Conservation (phyloP, 2,113 vertebrate species). For the Aviceda subcristata region DNA sequence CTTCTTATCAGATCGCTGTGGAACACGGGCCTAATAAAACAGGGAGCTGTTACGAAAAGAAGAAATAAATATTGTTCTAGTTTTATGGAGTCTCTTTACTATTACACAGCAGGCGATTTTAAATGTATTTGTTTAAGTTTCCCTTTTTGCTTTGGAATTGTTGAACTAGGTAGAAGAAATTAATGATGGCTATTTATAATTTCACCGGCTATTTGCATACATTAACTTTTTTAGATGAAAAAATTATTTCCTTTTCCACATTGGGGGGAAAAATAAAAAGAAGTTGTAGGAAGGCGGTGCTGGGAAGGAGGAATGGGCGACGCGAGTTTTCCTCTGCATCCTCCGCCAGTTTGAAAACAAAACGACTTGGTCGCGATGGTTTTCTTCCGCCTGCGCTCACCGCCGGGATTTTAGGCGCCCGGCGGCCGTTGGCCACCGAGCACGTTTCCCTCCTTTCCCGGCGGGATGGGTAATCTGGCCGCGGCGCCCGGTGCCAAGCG, state of each 20-base stretch:
- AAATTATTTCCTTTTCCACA: neutral
- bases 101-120: constrained; percentile 24
- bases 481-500: neutral
- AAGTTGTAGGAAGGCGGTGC: neutral
- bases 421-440: neutral
- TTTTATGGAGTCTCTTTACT: constrained; percentile 24
- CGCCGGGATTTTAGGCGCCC: neutral
- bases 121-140: constrained; percentile 52
- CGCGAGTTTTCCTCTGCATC: neutral
- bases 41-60: constrained; percentile 53
- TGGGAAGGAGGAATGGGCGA: neutral
- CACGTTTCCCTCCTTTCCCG: neutral
- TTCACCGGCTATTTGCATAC: constrained; percentile 48
- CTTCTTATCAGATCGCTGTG: constrained; percentile 72
- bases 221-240: constrained; percentile 43
- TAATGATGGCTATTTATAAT: constrained; percentile 20
- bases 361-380: neutral
- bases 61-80: constrained; percentile 54
- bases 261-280: neutral
- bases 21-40: constrained; percentile 62
- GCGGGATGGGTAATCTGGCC: neutral
- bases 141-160: constrained; percentile 23
- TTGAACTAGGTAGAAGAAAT: constrained; percentile 21
- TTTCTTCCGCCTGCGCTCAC: neutral
- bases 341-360: neutral